Base-by-base conservation (phyloP, 2,797 vertebrate genomes). In the Tachyglossus aculeatus region DNA sequence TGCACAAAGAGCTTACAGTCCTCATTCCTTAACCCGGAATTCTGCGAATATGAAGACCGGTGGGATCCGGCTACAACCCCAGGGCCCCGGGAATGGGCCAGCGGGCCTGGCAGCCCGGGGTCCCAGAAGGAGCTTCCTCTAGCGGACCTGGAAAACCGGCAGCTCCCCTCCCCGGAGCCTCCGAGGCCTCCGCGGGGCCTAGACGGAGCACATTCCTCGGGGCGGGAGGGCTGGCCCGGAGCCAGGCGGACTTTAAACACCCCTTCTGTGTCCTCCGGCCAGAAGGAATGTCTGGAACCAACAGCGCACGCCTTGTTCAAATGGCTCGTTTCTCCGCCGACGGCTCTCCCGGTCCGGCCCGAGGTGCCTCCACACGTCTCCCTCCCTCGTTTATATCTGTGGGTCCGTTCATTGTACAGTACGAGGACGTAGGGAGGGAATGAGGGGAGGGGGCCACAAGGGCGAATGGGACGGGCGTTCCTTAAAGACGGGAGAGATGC, bases 241-340 rank as follows among this genome's bases (percentile, higher is more conserved):
- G 85, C 88, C 92, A 86, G 75, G 24, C 58, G 7, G 61, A 39
- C 11, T 11, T 77, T 25, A 41, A 82, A 82, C 38, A 73, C 77
- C 6, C 25, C 13, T 54, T 75, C 29, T 31, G 82, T 72, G 81
- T 84, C 88, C 85, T 79, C 81, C 73, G 74, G 83, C 83, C 78
- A 65, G 82, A 85, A 83, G 81, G 80, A 86, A 89, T 88, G 86
- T 88, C 89, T 88, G 71, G 51, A 58, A 70, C 64, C 0, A 1
- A 68, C 79, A 32, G 1, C 69, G 41, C 2, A 2, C 29, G 73
- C 84, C 67, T 78, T 84, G 74, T 82, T 79, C 64, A 80, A 78
- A 83, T 78, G 79, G 77, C 75, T 67, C 7, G 9, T 80, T 82
- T 81, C 74, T 73, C 54, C 72, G 71, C 75, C 48, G 67, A 62